Percentiles rank a stretch among this genome's conserved stretches.
These are phyloP conservation scores for Ploceus nigricollis DNA, from an alignment of 2,113 vertebrate genomes.

Conservation along the genomic window DNA sequence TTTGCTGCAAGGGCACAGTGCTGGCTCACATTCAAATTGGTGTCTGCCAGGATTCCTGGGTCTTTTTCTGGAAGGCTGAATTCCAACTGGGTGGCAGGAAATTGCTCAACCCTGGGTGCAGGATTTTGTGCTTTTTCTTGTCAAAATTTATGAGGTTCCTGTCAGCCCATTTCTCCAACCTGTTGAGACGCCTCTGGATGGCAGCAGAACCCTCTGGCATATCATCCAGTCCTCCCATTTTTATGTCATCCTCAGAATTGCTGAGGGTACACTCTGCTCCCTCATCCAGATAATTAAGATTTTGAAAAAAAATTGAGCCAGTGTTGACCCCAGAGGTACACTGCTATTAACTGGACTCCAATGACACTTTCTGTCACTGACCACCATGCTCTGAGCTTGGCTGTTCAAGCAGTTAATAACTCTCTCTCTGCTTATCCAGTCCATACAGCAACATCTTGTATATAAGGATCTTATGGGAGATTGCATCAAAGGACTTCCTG, in stretches of 20 bases:
- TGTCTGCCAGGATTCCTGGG: not conserved
- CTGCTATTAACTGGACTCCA: not conserved
- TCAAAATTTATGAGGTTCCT: not conserved
- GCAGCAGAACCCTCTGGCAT: not conserved
- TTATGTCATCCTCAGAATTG: not conserved
- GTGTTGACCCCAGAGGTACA: not conserved
- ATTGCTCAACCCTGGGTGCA: not conserved
- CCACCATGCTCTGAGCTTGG: not conserved
- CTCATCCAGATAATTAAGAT: not conserved
- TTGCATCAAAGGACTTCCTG: not conserved
- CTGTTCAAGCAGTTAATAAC: not conserved
- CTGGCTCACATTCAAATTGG: not conserved
- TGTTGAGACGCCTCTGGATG: not conserved
- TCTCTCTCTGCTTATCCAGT: not conserved
- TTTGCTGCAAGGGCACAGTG: not conserved
- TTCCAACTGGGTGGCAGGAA: not conserved
- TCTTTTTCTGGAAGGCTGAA: not conserved
- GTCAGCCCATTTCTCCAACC: not conserved
- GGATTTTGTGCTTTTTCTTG: not conserved
- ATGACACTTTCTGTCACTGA: not conserved
- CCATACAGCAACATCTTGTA: not conserved
- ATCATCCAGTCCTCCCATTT: not conserved
- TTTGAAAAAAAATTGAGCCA: not conserved
- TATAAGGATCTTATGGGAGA: not conserved
- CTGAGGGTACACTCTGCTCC: not conserved